Percentiles rank a stretch among this genome's conserved stretches.
These are phyloP conservation scores for Drosophila meridiana DNA, from an alignment of 2,888 invertebrate genomes.

Conservation along the genomic window DNA sequence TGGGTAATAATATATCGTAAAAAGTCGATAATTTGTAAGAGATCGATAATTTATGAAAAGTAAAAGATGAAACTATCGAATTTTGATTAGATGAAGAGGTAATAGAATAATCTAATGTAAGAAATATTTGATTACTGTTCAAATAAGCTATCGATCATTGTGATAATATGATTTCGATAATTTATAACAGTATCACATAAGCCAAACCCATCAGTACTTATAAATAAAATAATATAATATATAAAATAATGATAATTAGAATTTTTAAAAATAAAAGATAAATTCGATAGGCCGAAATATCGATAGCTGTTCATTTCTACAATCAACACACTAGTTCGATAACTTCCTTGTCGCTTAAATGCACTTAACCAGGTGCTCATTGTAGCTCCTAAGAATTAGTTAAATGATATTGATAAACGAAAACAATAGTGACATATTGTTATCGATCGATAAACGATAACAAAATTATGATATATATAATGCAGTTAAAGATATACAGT, in stretches of 20 bases:
- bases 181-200: background rate
- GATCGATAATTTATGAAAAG: background rate
- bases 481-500: no score
- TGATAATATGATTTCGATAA: background rate
- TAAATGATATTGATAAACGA: background rate
- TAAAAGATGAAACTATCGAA: background rate
- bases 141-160: background rate
- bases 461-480: background rate
- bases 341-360: background rate
- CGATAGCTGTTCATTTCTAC: no score
- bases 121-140: background rate
- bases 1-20: background rate
- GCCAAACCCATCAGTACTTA: no score
- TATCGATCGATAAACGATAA: background rate
- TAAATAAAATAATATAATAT: no score
- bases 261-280: no score
- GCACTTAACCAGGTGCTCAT: no score
- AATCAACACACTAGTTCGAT: background rate
- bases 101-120: no score
- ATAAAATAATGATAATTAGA: no score
- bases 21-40: background rate
- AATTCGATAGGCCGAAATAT: background rate
- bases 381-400: background rate
- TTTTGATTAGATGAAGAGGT: no score
- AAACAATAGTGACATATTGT: background rate